These are phyloP conservation scores for Cynocephalus volans DNA, from an alignment of 2,113 vertebrate species.

Conservation along the genomic window DNA sequence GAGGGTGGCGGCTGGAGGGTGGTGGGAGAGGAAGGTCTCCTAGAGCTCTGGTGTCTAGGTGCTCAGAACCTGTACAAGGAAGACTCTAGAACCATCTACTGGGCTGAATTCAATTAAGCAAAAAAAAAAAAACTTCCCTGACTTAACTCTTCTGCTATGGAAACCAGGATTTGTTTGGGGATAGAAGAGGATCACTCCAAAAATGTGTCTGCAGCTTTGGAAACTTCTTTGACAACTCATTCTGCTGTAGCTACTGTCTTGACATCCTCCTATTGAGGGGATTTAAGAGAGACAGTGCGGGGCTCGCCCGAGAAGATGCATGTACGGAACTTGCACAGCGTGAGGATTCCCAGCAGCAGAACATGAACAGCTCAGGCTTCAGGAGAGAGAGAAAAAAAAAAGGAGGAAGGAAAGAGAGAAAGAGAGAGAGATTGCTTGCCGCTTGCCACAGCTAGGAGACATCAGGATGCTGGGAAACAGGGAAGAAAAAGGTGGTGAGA, in stretches of 20 bases:
- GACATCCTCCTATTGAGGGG: not conserved
- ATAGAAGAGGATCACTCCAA: not conserved
- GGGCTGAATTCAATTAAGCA: not conserved
- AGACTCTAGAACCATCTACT: not conserved
- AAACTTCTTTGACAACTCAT: not conserved
- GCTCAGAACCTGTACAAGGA: not conserved
- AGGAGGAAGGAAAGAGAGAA: not conserved
- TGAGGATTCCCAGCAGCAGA: not conserved
- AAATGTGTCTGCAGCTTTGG: not conserved
- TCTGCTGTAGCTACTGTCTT: not conserved
- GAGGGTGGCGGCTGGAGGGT: not conserved
- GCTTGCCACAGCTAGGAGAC: not conserved
- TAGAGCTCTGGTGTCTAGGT: fast-evolving
- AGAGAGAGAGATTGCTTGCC: not conserved
- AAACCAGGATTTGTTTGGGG: not conserved
- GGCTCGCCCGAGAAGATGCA: not conserved
- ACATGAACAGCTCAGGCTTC: not conserved
- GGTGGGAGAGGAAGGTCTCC: fast-evolving
- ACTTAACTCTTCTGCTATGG: not conserved
- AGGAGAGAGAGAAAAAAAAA: not conserved
- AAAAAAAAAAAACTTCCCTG: not conserved
- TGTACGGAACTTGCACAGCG: not conserved
- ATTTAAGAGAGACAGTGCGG: not conserved
- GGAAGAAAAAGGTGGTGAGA: not conserved
- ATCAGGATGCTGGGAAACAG: slow-evolving; percentile 11